phyloP scores from a whole-genome alignment of 2,113 vertebrate genomes.

The Ovibos moschatus region DNA sequence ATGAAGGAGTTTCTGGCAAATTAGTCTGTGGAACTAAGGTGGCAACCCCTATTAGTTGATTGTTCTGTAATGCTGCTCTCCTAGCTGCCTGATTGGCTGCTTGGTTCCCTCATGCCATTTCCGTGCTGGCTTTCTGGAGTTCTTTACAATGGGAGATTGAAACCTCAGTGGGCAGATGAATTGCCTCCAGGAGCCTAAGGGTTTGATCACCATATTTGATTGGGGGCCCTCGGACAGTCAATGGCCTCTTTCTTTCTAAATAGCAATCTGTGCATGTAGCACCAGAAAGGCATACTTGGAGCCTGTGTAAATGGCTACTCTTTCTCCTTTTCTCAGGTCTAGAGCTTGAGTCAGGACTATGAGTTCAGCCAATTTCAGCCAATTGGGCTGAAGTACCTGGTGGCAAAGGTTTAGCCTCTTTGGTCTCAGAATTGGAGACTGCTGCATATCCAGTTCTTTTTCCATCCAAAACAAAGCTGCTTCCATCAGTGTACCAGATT shows the following conservation, averaged over 20 bases:
- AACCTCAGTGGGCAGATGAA: neutral
- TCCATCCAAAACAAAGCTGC: neutral
- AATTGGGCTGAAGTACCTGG: neutral
- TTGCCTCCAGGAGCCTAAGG: neutral
- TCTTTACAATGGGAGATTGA: neutral
- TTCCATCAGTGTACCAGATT: neutral
- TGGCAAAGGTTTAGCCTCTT: neutral
- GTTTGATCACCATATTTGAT: neutral
- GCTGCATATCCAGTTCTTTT: neutral
- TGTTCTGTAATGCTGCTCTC: neutral
- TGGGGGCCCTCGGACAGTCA: neutral
- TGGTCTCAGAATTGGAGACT: neutral
- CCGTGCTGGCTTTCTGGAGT: neutral
- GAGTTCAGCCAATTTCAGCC: neutral
- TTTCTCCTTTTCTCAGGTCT: neutral
- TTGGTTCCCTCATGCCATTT: neutral
- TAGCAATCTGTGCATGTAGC: neutral
- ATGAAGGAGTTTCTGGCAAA: neutral
- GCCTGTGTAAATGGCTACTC: neutral
- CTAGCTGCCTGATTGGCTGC: neutral
- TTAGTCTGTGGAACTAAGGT: neutral
- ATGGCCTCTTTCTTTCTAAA: neutral
- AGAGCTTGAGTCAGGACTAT: neutral
- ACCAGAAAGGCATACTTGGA: neutral
- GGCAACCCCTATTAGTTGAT: neutral